Conservation (phyloP, 2,888 invertebrate genomes). For the Tuberolachnus salignus region DNA sequence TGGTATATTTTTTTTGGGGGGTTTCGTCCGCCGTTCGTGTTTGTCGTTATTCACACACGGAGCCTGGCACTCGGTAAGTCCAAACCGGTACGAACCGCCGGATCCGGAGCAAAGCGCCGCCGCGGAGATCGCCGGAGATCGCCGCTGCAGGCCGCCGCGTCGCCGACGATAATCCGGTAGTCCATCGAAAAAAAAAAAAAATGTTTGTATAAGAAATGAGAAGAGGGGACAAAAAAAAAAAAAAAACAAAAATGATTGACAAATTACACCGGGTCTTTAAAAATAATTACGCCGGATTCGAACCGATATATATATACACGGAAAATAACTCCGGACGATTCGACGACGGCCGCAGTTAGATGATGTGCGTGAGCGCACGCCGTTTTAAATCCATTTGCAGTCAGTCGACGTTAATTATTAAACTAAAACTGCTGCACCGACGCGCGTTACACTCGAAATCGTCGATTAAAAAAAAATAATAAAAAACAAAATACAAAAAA, state of each 20-base stretch:
- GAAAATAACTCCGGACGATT: background rate
- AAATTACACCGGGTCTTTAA: background rate
- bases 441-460: background rate
- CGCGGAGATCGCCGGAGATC: no score
- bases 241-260: background rate
- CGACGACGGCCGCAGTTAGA: background rate
- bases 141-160: background rate
- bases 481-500: no score
- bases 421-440: background rate
- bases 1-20: no score
- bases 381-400: background rate
- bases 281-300: background rate
- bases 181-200: slow-evolving; percentile 5
- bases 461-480: background rate
- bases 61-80: slow-evolving; percentile 35
- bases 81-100: slow-evolving; percentile 34
- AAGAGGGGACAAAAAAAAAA: no score
- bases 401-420: background rate
- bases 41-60: background rate
- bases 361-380: background rate
- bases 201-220: no score
- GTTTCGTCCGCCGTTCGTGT: no score
- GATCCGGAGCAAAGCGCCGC: no score
- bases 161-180: slow-evolving; percentile 34
- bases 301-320: background rate